Percentiles rank a stretch among this genome's conserved stretches.
Conservation (phyloP, 2,113 vertebrate species). For the Menura novaehollandiae region DNA sequence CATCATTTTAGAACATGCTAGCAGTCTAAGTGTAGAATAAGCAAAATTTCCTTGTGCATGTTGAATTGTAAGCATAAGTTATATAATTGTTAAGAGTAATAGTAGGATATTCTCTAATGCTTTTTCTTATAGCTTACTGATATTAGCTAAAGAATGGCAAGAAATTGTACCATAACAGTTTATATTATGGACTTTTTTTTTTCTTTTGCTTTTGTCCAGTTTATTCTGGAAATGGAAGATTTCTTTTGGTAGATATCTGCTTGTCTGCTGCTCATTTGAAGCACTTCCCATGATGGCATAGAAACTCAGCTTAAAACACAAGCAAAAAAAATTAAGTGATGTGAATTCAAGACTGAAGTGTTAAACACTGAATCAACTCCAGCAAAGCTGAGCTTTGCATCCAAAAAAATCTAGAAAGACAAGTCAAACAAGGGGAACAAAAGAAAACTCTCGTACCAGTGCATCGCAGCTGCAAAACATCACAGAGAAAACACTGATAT, state of each 20-base stretch:
- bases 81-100: neutral
- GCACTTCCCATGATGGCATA: neutral
- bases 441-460: neutral
- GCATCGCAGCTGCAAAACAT: neutral
- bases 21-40: neutral
- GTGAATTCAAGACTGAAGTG: neutral
- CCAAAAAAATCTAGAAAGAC: neutral
- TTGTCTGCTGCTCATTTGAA: neutral
- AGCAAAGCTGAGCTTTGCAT: neutral
- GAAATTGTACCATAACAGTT: neutral
- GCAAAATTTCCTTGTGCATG: neutral
- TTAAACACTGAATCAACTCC: neutral
- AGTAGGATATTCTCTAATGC: neutral
- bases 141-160: neutral
- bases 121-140: neutral
- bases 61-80: neutral
- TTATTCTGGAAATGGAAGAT: neutral
- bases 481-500: neutral
- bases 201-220: neutral
- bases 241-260: neutral
- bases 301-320: neutral
- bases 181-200: neutral
- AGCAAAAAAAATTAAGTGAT: neutral
- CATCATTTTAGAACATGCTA: neutral
- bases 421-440: neutral